Evolutionary conservation across 2,797 vertebrate species (phyloP), one percentile per base, ranked within the genome.

Genomic region (Odontamblyopus lacepedii): DNA sequence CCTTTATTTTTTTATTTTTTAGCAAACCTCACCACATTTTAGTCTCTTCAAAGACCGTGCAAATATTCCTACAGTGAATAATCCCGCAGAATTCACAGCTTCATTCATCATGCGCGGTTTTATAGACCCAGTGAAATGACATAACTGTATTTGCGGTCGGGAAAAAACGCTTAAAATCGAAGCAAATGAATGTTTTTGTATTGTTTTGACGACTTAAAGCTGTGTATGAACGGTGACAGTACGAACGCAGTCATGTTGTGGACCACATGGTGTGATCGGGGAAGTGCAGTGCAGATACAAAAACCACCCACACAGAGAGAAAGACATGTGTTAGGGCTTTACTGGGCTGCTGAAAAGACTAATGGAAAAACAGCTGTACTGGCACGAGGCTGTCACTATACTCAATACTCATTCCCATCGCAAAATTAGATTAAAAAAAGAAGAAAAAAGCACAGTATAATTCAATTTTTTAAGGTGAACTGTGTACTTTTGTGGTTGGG

Each of bases 281-380:
- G 78, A 70, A 75, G 15, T 19, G 13, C 75, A 26, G 30, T 56
- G 77, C 79, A 75, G 15, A 50, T 26, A 61, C 55, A 57, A 38
- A 38, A 82, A 75, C 57, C 53, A 9, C 71, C 41, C 7, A 19
- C 69, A 32, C 44, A 29, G 26, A 48, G 7, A 66, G 71, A 44
- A 53, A 65, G 6, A 48, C 67, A 48, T 70, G 59, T 59, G 57
- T 27, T 13, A 0, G 26, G 29, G 57, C 15, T 77, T 53, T 72
- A 66, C 64, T 35, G 23, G 23, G 11, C 55, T 56, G 51, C 51
- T 55, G 13, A 48, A 48, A 15, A 5, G 44, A 13, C 44, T 15
- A 4, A 15, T 5, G 51, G 51, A 55, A n/a, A 55, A 55, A 55
- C 51, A 55, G 51, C 51, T 55, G 51, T 19, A 53, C 6, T 53